Evolutionary conservation across 1,140 invertebrate species (phyloP).

Genomic region (Bilobella aurantiaca): DNA sequence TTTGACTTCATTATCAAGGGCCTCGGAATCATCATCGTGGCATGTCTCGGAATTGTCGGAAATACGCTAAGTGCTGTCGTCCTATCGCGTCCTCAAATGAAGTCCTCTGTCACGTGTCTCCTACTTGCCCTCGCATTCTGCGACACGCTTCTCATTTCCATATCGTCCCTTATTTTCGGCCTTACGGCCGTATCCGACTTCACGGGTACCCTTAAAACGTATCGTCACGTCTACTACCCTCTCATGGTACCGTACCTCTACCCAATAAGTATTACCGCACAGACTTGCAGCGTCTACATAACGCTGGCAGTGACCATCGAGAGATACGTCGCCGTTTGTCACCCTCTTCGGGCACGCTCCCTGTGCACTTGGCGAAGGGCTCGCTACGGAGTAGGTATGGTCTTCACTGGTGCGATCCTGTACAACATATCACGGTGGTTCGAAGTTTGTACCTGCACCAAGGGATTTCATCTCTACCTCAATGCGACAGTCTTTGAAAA

Average conservation of each 20-base stretch:
- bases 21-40: slow-evolving; percentile 67
- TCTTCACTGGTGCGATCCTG: slow-evolving; percentile 64
- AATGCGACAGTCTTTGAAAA: slow-evolving; percentile 60
- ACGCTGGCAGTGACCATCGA: slow-evolving; percentile 90
- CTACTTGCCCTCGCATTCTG: slow-evolving; percentile 80
- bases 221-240: slow-evolving; percentile 28
- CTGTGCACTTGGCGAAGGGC: slow-evolving; percentile 84
- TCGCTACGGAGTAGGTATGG: slow-evolving; percentile 66
- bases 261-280: slow-evolving; percentile 30
- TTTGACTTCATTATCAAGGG: slow-evolving; percentile 75
- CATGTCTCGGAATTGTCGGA: slow-evolving; percentile 72
- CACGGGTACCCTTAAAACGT: slow-evolving; percentile 43
- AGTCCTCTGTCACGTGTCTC: slow-evolving; percentile 82
- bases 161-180: slow-evolving; percentile 75
- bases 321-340: slow-evolving; percentile 89
- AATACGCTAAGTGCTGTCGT: slow-evolving; percentile 85
- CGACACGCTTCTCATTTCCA: slow-evolving; percentile 77
- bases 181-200: slow-evolving; percentile 72
- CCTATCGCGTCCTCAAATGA: slow-evolving; percentile 64
- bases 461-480: slow-evolving; percentile 41
- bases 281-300: slow-evolving; percentile 86
- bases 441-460: slow-evolving; percentile 57
- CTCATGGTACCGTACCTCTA: slow-evolving; percentile 30
- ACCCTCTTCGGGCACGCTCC: slow-evolving; percentile 73
- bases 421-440: slow-evolving; percentile 71